A percentile compares a stretch with the other conserved stretches of the same genome.
Conservation (phyloP, 2,113 vertebrate species). For the Pachycephala philippinensis region DNA sequence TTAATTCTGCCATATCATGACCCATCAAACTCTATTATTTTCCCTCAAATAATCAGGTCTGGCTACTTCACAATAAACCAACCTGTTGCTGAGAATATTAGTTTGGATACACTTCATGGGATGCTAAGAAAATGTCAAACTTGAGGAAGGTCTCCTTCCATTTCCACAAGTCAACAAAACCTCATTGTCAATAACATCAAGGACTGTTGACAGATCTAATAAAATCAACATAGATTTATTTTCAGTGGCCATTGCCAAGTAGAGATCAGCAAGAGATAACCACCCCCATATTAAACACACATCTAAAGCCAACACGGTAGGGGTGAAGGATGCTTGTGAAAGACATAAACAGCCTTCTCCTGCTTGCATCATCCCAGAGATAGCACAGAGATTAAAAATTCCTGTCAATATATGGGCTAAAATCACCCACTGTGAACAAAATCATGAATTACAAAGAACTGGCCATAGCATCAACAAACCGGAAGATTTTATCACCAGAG, state of each 20-base stretch:
- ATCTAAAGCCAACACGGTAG: slow-evolving; percentile 36
- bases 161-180: slow-evolving; percentile 56
- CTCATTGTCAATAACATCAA: slow-evolving; percentile 62
- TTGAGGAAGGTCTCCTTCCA: slow-evolving; percentile 34
- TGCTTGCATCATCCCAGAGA: slow-evolving; percentile 49
- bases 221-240: slow-evolving; percentile 58
- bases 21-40: not conserved
- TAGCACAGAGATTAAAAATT: slow-evolving; percentile 29
- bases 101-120: not conserved
- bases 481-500: slow-evolving; percentile 51
- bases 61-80: not conserved
- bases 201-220: slow-evolving; percentile 61
- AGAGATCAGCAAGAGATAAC: slow-evolving; percentile 49
- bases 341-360: slow-evolving; percentile 14
- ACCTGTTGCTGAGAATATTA: not conserved
- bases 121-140: slow-evolving; percentile 12
- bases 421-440: slow-evolving; percentile 54
- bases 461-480: not conserved
- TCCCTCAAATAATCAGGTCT: not conserved
- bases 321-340: slow-evolving; percentile 49
- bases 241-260: slow-evolving; percentile 43
- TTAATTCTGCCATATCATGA: not conserved
- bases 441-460: slow-evolving; percentile 46
- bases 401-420: not conserved
- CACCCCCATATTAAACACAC: slow-evolving; percentile 27